These are phyloP conservation scores for Zingel zingel DNA, from an alignment of 2,113 vertebrate species.

Conservation along the genomic window DNA sequence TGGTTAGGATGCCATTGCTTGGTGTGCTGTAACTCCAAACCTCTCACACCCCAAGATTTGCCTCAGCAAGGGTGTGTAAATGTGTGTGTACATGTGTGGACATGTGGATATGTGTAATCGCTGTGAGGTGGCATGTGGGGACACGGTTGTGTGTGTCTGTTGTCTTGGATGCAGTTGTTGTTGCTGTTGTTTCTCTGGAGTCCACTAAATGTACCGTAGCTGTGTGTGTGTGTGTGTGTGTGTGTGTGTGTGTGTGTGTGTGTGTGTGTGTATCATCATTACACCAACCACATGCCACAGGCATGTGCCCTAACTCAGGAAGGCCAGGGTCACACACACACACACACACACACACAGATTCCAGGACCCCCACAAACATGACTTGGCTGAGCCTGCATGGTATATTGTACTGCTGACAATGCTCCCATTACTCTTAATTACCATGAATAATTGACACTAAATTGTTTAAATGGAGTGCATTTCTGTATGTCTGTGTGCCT, in stretches of 20 bases:
- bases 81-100: conserved; percentile 28
- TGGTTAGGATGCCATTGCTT: conserved; percentile 46
- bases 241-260: conserved; percentile 3
- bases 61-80: conserved; percentile 17
- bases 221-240: conserved; percentile 8
- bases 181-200: conserved; percentile 60
- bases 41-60: conserved; percentile 50
- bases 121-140: conserved; percentile 40
- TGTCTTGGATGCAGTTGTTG: conserved; percentile 34
- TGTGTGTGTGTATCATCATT: conserved; percentile 3
- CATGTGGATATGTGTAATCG: conserved; percentile 41
- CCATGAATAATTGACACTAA: conserved; percentile 61
- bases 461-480: conserved; percentile 61
- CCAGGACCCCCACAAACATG: conserved; percentile 83
- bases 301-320: too few species aligned
- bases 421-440: conserved; percentile 75
- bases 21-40: conserved; percentile 29
- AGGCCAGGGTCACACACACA: conserved; percentile 37
- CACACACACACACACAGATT: conserved; percentile 75
- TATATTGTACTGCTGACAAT: conserved; percentile 77
- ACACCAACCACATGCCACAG: too few species aligned
- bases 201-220: conserved; percentile 52
- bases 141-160: conserved; percentile 37
- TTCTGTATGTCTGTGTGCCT: conserved; percentile 45
- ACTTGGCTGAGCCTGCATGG: conserved; percentile 70